Conservation (phyloP, 2,113 vertebrate species). For the Nannospalax galili region DNA sequence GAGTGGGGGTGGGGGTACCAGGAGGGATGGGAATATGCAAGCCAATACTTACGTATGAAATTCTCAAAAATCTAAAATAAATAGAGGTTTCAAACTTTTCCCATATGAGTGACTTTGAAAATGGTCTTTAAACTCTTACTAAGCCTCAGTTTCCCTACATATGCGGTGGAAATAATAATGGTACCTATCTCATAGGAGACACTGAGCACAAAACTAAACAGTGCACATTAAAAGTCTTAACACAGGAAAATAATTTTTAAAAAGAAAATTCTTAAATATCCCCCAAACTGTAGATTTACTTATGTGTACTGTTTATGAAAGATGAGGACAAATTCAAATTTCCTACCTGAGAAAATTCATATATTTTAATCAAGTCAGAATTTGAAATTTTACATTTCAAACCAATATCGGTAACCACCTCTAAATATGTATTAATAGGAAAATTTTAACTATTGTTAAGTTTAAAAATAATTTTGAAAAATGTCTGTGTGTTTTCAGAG, state of each 20-base stretch:
- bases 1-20: too few relatives aligned
- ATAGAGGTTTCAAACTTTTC: not conserved
- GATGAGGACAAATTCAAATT: not conserved
- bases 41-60: too few relatives aligned
- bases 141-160: not conserved
- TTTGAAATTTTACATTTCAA: slow-evolving; percentile 22
- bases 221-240: not conserved
- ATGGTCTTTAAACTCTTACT: not conserved
- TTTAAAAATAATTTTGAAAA: slow-evolving; percentile 28
- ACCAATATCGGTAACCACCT: not conserved
- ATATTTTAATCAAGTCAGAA: not conserved
- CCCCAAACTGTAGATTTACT: not conserved
- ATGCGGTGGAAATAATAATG: not conserved
- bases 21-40: too few relatives aligned
- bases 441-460: not conserved
- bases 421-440: not conserved
- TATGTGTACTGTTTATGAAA: slow-evolving; percentile 5
- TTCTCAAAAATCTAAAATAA: too few relatives aligned
- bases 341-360: not conserved
- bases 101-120: not conserved
- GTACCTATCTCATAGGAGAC: not conserved
- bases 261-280: not conserved
- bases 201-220: slow-evolving; percentile 5
- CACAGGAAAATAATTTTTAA: not conserved
- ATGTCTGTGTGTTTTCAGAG: not conserved